A percentile compares a stretch with the other conserved stretches of the same genome.
Evolutionary conservation across 2,888 invertebrate species (phyloP).

Genomic region (Dichetophora obliterata): DNA sequence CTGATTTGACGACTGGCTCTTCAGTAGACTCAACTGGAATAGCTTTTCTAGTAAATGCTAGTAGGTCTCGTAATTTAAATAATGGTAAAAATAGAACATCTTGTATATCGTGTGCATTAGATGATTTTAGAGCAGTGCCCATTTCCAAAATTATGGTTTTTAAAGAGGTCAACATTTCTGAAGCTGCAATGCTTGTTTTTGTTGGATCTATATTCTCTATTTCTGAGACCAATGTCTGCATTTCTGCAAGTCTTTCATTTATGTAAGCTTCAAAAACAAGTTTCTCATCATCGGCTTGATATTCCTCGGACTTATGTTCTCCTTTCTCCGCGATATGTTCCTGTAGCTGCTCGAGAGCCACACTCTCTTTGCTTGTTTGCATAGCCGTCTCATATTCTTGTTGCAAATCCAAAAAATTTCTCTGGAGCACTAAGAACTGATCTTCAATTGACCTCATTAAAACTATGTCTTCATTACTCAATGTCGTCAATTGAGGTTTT

Average conservation of each 20-base stretch:
- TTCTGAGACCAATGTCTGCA: constrained; percentile 24
- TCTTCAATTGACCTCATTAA: constrained; percentile 57
- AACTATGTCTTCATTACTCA: constrained; percentile 52
- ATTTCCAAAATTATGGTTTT: constrained; percentile 50
- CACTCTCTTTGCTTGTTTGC: background rate
- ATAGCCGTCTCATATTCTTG: background rate
- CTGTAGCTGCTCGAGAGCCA: background rate
- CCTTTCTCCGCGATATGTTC: background rate
- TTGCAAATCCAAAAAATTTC: constrained; percentile 46
- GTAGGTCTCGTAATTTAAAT: constrained; percentile 56
- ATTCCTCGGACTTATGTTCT: background rate
- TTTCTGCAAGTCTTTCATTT: background rate
- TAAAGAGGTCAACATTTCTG: constrained; percentile 48
- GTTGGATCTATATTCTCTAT: constrained; percentile 29
- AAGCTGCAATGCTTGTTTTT: constrained; percentile 38
- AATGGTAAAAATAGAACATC: constrained; percentile 54
- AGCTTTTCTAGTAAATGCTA: constrained; percentile 46
- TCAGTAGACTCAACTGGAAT: background rate
- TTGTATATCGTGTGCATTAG: constrained; percentile 46
- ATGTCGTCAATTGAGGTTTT: constrained; percentile 50
- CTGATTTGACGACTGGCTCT: constrained; percentile 19
- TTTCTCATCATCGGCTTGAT: background rate
- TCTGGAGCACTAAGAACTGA: constrained; percentile 56
- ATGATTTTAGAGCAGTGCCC: constrained; percentile 44
- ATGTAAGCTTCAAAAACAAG: background rate